Conservation (phyloP, 2,888 invertebrate species). For the Epinotia nisella region DNA sequence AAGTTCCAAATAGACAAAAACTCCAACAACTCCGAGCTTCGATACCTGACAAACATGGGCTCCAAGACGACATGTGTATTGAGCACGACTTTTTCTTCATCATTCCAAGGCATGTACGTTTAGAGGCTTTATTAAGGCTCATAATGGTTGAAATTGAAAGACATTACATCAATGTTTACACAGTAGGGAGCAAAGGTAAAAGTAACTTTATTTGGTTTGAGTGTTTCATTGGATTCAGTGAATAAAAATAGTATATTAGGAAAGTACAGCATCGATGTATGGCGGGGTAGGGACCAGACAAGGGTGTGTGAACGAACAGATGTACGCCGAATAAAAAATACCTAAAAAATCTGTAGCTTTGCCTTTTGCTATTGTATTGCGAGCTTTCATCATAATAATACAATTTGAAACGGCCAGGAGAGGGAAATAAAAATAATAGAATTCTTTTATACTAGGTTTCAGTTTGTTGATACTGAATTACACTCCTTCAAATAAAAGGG, state of each 20-base stretch:
- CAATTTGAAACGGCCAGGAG: conserved; percentile 47
- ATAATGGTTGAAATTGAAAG: no score
- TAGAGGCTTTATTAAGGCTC: no score
- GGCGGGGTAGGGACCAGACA: conserved; percentile 52
- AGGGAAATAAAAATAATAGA: conserved; percentile 46
- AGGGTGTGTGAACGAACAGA: conserved; percentile 59
- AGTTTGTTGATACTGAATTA: conserved; percentile 19
- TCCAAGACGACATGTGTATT: no score
- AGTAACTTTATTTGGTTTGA: conserved; percentile 34
- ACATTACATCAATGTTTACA: not conserved
- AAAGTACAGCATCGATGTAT: conserved; percentile 37
- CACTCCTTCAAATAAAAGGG: not conserved
- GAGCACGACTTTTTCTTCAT: no score
- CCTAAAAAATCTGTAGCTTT: conserved; percentile 52
- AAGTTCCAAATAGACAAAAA: no score
- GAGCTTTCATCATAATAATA: conserved; percentile 52
- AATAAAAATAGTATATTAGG: conserved; percentile 37
- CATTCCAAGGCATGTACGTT: no score
- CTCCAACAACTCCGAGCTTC: no score
- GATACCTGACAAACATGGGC: no score
- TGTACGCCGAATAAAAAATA: conserved; percentile 59
- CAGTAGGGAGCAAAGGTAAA: conserved; percentile 4
- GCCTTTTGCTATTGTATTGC: conserved; percentile 48
- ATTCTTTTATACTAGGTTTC: conserved; percentile 50
- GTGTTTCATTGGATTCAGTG: conserved; percentile 31